Conservation (phyloP, 2,113 vertebrate genomes). For the Mesitornis unicolor region DNA sequence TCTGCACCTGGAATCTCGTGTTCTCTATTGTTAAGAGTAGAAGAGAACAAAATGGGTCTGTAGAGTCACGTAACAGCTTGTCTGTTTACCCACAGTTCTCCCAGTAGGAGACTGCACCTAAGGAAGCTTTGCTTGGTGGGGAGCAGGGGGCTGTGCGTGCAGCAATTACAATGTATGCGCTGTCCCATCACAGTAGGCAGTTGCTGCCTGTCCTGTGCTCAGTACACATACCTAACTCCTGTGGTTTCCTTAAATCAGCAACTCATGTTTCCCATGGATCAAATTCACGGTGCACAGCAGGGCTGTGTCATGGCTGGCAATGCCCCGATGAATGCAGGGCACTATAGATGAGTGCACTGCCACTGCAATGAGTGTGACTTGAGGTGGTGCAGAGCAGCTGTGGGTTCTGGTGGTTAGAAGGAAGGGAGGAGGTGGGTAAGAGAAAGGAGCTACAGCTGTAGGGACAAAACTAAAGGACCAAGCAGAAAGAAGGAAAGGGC, state of each 20-base stretch:
- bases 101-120: background rate
- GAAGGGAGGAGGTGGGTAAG: background rate
- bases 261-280: accelerated
- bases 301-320: background rate
- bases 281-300: background rate
- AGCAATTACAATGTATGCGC: background rate
- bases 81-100: background rate
- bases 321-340: accelerated
- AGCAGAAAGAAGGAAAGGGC: accelerated
- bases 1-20: no score
- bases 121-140: background rate
- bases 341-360: background rate
- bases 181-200: background rate
- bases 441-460: background rate
- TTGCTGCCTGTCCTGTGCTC: background rate
- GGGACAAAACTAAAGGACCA: background rate
- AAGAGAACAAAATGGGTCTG: background rate
- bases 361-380: background rate
- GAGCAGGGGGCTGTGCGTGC: background rate
- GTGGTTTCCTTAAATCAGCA: no score
- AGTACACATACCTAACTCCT: no score
- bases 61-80: background rate
- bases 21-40: background rate
- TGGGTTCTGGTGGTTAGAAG: no score
- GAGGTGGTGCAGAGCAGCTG: background rate